Evolutionary conservation across 2,797 vertebrate species (phyloP).

Genomic region (Gymnodraco acuticeps): DNA sequence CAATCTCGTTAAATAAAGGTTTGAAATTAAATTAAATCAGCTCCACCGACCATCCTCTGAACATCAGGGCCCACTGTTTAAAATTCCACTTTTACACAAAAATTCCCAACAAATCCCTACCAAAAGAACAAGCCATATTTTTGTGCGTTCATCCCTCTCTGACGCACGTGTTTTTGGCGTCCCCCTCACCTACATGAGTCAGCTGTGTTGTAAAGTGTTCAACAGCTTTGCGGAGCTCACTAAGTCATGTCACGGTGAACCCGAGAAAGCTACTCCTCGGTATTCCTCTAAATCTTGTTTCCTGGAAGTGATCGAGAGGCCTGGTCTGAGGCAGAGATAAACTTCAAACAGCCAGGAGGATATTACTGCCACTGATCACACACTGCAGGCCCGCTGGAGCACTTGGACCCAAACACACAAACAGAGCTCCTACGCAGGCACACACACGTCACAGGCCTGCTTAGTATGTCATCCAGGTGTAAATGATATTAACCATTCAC

Average conservation of each 20-base stretch:
- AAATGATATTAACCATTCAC: conserved; percentile 73
- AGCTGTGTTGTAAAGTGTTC: conserved; percentile 66
- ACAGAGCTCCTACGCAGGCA: conserved; percentile 55
- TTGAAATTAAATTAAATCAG: neutral
- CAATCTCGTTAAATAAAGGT: too few relatives aligned
- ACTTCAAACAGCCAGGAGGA: conserved; percentile 78
- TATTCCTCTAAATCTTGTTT: conserved; percentile 71
- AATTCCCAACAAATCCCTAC: conserved; percentile 50
- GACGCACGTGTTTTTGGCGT: conserved; percentile 64
- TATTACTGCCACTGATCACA: conserved; percentile 71
- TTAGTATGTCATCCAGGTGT: conserved; percentile 83
- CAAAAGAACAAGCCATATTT: conserved; percentile 55
- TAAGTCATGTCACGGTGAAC: conserved; percentile 62
- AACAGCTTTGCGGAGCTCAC: conserved; percentile 45
- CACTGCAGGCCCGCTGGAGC: conserved; percentile 61
- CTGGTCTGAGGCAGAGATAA: conserved; percentile 74
- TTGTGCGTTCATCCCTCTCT: conserved; percentile 50
- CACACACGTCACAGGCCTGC: conserved; percentile 57
- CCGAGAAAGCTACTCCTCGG: conserved; percentile 63
- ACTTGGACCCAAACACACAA: conserved; percentile 25
- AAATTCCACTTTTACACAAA: conserved; percentile 56
- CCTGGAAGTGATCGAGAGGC: conserved; percentile 76
- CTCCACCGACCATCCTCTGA: conserved; percentile 38
- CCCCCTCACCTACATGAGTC: conserved; percentile 58
- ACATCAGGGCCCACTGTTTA: conserved; percentile 56